These are phyloP conservation scores for Campylomormyrus numenius DNA, from an alignment of 2,113 vertebrate genomes.

Conservation along the genomic window DNA sequence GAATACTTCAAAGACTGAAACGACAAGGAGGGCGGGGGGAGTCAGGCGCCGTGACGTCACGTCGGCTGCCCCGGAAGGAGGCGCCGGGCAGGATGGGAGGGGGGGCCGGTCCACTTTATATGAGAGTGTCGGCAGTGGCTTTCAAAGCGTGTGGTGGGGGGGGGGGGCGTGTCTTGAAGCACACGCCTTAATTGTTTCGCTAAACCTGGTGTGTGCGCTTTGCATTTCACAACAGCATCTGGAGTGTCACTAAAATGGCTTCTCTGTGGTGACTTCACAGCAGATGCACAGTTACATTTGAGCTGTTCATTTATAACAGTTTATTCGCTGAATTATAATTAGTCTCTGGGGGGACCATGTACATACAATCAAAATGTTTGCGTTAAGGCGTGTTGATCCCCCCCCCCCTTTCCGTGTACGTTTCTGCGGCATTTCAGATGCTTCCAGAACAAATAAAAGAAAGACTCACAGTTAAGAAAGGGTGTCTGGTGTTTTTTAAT, in stretches of 20 bases:
- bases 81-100: neutral
- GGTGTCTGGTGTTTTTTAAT: conserved; percentile 91
- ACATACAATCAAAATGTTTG: conserved; percentile 28
- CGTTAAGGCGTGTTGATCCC: neutral
- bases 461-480: conserved; percentile 91
- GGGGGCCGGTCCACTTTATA: neutral
- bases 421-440: conserved; percentile 24
- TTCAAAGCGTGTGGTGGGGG: neutral
- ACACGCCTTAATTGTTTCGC: conserved; percentile 21
- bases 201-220: conserved; percentile 33
- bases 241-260: conserved; percentile 45
- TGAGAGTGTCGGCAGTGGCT: neutral
- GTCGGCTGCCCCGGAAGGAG: neutral
- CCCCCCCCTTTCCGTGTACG: neutral
- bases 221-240: conserved; percentile 42
- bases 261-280: conserved; percentile 42
- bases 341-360: conserved; percentile 46
- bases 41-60: conserved; percentile 25
- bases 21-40: conserved; percentile 48
- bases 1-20: conserved; percentile 97
- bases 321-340: conserved; percentile 51
- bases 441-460: conserved; percentile 7
- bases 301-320: conserved; percentile 49
- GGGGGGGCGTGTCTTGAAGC: neutral
- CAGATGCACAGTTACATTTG: conserved; percentile 49